A percentile compares a stretch with the other conserved stretches of the same genome.
Conservation (phyloP, 2,888 invertebrate species). For the Pollenia amentaria region DNA sequence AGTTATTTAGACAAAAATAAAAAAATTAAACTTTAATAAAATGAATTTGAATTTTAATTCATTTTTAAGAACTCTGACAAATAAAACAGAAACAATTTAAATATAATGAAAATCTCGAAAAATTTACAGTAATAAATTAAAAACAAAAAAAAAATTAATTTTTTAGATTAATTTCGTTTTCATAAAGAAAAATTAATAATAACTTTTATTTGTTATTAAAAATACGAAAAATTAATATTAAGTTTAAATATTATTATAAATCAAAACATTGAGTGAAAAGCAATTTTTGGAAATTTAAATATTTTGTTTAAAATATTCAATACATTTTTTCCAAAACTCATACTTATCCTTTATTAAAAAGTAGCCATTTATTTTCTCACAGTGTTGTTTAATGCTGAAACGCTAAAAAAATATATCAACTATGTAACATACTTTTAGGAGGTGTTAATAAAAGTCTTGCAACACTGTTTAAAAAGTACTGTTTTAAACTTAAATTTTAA, state of each 20-base stretch:
- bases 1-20: slow-evolving; percentile 60
- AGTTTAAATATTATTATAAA: neutral
- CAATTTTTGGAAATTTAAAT: neutral
- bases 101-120: slow-evolving; percentile 1
- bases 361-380: slow-evolving; percentile 5
- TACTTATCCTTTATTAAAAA: neutral
- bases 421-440: neutral
- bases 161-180: neutral
- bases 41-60: slow-evolving; percentile 22
- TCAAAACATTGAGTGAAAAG: slow-evolving; percentile 21
- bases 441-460: neutral
- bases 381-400: slow-evolving; percentile 1
- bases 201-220: neutral
- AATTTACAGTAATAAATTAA: neutral
- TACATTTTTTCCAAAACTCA: neutral
- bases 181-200: neutral
- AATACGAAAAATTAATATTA: too few relatives aligned
- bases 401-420: neutral
- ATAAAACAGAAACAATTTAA: slow-evolving; percentile 51
- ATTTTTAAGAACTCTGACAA: slow-evolving; percentile 59
- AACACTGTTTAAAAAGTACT: neutral
- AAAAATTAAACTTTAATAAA: slow-evolving; percentile 45
- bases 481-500: neutral
- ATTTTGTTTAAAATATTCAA: neutral
- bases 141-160: slow-evolving; percentile 10